Conservation (phyloP, 2,113 vertebrate genomes). For the Ceyx margarethae region DNA sequence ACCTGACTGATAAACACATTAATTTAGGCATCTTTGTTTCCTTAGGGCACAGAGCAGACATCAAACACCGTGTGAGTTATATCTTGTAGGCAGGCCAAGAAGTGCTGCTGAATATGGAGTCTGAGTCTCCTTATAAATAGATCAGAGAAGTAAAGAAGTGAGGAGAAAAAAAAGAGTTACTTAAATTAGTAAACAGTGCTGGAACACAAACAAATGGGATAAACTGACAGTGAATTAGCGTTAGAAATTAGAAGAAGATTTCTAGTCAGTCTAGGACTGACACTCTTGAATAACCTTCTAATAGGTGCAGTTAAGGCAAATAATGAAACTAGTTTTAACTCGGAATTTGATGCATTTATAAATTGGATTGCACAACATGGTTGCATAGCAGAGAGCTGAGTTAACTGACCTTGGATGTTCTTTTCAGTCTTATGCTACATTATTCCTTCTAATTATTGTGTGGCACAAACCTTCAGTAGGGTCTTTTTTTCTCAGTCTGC, state of each 20-base stretch:
- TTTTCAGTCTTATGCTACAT: background rate
- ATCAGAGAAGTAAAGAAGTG: background rate
- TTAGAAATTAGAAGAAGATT: conserved; percentile 24
- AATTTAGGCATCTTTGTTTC: background rate
- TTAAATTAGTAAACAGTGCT: conserved; percentile 7
- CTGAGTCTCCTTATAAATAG: background rate
- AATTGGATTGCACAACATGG: conserved; percentile 22
- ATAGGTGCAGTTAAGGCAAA: conserved; percentile 29
- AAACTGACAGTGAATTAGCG: background rate
- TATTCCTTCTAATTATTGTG: conserved; percentile 28
- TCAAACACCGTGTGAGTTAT: background rate
- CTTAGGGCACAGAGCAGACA: background rate
- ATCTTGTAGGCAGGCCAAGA: background rate
- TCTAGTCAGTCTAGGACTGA: background rate
- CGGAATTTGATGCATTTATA: conserved; percentile 16
- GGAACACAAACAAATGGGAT: background rate
- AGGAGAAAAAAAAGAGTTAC: background rate
- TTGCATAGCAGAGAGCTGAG: background rate
- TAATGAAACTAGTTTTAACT: conserved; percentile 41
- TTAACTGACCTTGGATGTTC: conserved; percentile 45
- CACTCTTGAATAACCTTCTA: background rate
- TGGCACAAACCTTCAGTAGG: background rate
- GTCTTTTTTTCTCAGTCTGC: conserved; percentile 17
- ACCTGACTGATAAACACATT: background rate
- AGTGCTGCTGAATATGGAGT: background rate